Evolutionary conservation across 2,797 vertebrate genomes (phyloP), one percentile per base, ranked within the genome.

Genomic region (Poeciliopsis gracilis): DNA sequence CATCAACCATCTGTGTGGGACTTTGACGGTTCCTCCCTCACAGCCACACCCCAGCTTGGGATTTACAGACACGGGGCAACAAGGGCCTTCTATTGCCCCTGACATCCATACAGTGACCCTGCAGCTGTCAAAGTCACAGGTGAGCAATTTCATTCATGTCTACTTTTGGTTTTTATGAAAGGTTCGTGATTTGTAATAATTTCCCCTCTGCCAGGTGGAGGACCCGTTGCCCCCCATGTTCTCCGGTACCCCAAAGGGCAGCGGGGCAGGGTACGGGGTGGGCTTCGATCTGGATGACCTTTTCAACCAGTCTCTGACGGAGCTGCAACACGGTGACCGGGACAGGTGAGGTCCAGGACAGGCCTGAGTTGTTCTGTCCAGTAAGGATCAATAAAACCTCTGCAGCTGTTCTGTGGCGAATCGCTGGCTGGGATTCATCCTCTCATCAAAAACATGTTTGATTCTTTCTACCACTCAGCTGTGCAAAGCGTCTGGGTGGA

Each of bases 111-210:
- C 96, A 13, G 98, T 99, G 53, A 98, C 97, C 0, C 96, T 98
- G 59, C 98, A 98, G 92, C 96, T 99, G 23, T 98, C 97, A 30
- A 98, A 97, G 93, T 99, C 98, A 5, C 98, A 99, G 97, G 98
- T 98, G 73, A 92, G 72, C 43, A 11, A 36, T 25, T 75, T 69
- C 36, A 28, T 51, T 10, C 3, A 66, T 2, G 49, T 7, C 43
- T 49, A 1, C 3, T n/a, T 23, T 36, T 47, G 25, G 46, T 73
- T 73, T 69, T 77, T 75, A 33, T 80, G 8, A 77, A 81, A 16
- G 36, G 55, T 55, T 30, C 41, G 70, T 80, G 81, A 72, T 76
- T 79, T 51, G 20, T 51, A 77, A 75, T 73, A 41, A 82, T 81
- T 75, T 41, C 80, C 51, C 59, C 69, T 57, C 53, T 74, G 46